Percentiles rank a stretch among this genome's conserved stretches.
phyloP scores from a whole-genome alignment of 1,140 invertebrate species.

The Papilio machaon region DNA sequence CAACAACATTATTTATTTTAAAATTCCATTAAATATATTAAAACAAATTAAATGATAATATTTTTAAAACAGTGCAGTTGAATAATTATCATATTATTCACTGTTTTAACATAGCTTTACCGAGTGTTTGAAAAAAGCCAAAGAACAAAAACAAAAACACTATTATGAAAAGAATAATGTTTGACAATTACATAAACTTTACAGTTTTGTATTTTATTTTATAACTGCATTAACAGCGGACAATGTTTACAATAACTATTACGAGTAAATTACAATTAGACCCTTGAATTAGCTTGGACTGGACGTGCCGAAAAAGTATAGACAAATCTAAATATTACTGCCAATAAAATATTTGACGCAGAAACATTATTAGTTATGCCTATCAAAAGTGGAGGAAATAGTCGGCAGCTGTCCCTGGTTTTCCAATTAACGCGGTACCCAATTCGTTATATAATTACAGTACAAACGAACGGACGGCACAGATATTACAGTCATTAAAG shows the following conservation, averaged over 20 bases:
- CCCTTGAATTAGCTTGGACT: no score
- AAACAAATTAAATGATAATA: background rate
- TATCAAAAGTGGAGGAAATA: background rate
- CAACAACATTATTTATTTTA: background rate
- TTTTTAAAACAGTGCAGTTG: background rate
- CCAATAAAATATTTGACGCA: background rate
- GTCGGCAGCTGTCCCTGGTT: background rate
- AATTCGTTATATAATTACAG: slow-evolving; percentile 24
- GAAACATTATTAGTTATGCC: background rate
- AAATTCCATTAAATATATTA: background rate
- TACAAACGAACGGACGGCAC: background rate
- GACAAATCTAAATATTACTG: no score
- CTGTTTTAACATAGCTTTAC: background rate
- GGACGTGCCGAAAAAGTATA: background rate
- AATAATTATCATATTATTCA: background rate
- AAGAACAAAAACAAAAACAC: background rate
- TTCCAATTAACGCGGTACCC: background rate
- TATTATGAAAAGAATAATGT: background rate
- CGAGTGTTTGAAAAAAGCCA: background rate
- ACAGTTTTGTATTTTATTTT: background rate
- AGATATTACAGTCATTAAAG: slow-evolving; percentile 19
- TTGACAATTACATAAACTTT: background rate
- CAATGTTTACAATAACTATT: background rate
- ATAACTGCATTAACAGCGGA: background rate
- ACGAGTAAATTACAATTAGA: background rate